Percentiles rank a stretch among this genome's conserved stretches.
Evolutionary conservation across 2,113 vertebrate species (phyloP).

Genomic region (Perccottus glenii): DNA sequence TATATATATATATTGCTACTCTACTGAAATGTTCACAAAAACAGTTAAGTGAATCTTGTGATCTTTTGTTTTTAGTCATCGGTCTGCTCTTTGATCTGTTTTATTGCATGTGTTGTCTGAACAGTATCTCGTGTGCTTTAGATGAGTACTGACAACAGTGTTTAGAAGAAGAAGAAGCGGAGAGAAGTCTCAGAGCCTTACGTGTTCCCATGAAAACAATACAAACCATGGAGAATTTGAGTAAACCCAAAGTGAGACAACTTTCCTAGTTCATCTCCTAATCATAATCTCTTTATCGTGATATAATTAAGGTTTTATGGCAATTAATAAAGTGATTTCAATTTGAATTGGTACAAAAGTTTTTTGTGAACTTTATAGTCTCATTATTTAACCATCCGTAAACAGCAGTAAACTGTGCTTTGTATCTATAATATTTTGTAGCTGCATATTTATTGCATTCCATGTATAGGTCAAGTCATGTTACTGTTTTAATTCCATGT

Average conservation of each 20-base stretch:
- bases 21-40: not conserved
- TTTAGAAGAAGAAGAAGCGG: conserved; percentile 40
- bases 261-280: conserved; percentile 1
- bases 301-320: no score
- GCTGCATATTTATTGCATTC: conserved; percentile 1
- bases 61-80: conserved; percentile 17
- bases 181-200: conserved; percentile 9
- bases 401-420: not conserved
- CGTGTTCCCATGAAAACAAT: conserved; percentile 1
- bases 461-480: conserved; percentile 1
- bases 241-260: not conserved
- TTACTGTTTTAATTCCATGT: conserved; percentile 10
- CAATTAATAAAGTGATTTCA: not conserved
- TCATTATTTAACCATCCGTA: not conserved
- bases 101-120: conserved; percentile 35
- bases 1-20: not conserved
- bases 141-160: conserved; percentile 43
- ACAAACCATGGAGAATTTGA: conserved; percentile 16
- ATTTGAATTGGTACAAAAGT: not conserved
- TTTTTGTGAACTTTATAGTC: not conserved
- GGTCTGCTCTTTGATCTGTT: conserved; percentile 40
- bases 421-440: not conserved
- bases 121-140: conserved; percentile 47
- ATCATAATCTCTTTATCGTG: not conserved
- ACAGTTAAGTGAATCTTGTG: conserved; percentile 14